Conservation (phyloP, 1,140 invertebrate species). For the Nomia melanderi region DNA sequence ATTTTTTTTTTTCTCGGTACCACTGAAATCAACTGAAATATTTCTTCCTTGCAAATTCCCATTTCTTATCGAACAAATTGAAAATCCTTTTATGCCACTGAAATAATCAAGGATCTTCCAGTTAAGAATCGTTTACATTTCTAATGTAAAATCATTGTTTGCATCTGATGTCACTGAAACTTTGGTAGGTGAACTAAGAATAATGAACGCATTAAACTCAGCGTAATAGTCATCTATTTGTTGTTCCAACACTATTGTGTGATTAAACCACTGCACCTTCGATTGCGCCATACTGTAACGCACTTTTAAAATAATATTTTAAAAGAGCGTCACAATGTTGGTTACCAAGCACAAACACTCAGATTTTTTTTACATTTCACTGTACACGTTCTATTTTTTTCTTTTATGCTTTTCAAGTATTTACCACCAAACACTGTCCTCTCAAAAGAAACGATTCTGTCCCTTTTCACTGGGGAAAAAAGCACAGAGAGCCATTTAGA, state of each 20-base stretch:
- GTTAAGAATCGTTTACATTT: constrained; percentile 26
- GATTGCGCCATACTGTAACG: constrained; percentile 63
- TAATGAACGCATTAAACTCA: constrained; percentile 76
- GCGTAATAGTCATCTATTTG: constrained; percentile 78
- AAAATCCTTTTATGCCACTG: constrained; percentile 28
- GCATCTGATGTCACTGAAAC: constrained; percentile 53
- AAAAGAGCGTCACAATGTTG: constrained; percentile 57
- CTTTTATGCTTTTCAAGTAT: constrained; percentile 58
- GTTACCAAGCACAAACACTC: constrained; percentile 77
- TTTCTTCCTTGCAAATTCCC: constrained; percentile 21
- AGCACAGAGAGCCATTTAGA: constrained; percentile 30
- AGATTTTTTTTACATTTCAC: constrained; percentile 76
- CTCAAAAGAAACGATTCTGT: constrained; percentile 50
- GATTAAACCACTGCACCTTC: constrained; percentile 78
- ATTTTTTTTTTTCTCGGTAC: constrained; percentile 21
- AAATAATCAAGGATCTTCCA: constrained; percentile 30
- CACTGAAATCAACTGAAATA: constrained; percentile 28
- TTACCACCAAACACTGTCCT: constrained; percentile 74
- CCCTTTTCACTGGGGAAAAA: constrained; percentile 50
- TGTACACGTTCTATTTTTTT: constrained; percentile 73
- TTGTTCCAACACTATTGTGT: constrained; percentile 75
- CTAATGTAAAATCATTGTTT: constrained; percentile 30
- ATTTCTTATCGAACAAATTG: constrained; percentile 19
- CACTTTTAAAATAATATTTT: constrained; percentile 35
- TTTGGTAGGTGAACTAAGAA: constrained; percentile 69